Conservation (phyloP, 2,113 vertebrate genomes). For the Pavo muticus region DNA sequence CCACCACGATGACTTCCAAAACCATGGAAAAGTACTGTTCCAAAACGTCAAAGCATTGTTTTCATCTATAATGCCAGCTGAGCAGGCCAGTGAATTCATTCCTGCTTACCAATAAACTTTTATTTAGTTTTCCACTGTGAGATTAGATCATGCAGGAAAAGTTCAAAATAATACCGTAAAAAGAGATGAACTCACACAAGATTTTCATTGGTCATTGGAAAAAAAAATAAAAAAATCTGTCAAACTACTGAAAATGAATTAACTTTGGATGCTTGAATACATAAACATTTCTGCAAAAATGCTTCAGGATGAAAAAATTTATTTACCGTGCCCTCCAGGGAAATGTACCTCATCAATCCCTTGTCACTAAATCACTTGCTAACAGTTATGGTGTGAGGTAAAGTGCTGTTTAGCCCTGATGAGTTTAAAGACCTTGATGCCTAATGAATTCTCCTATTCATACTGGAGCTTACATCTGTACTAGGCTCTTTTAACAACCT, state of each 20-base stretch:
- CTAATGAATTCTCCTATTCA: slow-evolving; percentile 61
- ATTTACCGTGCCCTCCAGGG: slow-evolving; percentile 60
- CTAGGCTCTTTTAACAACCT: slow-evolving; percentile 7
- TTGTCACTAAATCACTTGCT: slow-evolving; percentile 68
- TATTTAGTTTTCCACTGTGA: slow-evolving; percentile 76
- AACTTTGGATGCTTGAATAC: slow-evolving; percentile 66
- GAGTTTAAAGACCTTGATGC: slow-evolving; percentile 54
- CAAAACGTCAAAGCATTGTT: neutral
- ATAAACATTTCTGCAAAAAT: slow-evolving; percentile 71
- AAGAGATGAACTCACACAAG: slow-evolving; percentile 76
- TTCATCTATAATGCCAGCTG: slow-evolving; percentile 11
- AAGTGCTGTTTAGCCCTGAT: slow-evolving; percentile 16
- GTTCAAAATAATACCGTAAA: slow-evolving; percentile 74
- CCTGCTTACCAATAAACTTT: slow-evolving; percentile 73
- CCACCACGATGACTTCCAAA: neutral
- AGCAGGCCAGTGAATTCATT: slow-evolving; percentile 67
- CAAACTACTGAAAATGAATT: slow-evolving; percentile 76
- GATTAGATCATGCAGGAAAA: slow-evolving; percentile 79
- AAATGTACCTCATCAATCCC: slow-evolving; percentile 59
- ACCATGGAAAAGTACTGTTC: neutral
- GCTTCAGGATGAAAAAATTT: slow-evolving; percentile 32
- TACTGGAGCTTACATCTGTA: slow-evolving; percentile 28
- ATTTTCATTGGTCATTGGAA: slow-evolving; percentile 68
- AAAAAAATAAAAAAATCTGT: slow-evolving; percentile 52
- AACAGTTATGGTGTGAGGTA: slow-evolving; percentile 40